A percentile compares a stretch with the other conserved stretches of the same genome.
Evolutionary conservation across 2,888 invertebrate genomes (phyloP).

Genomic region (Sclerodermus sp.): DNA sequence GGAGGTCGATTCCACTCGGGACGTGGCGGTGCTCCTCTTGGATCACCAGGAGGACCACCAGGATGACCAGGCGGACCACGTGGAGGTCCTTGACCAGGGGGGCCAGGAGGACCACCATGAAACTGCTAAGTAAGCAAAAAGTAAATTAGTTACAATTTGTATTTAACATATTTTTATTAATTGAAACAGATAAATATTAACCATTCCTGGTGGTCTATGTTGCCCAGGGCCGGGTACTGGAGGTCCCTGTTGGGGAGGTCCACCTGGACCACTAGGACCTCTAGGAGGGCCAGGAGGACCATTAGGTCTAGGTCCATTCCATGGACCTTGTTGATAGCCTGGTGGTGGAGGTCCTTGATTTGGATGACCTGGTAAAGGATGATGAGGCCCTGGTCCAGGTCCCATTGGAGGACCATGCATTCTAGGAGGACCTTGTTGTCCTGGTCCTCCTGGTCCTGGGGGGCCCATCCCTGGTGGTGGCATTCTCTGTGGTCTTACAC

Average conservation of each 20-base stretch:
- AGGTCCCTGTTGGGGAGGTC: constrained; percentile 65
- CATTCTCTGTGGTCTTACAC: constrained; percentile 51
- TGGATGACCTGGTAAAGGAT: constrained; percentile 61
- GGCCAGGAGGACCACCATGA: constrained; percentile 63
- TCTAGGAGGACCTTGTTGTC: constrained; percentile 56
- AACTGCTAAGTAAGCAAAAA: constrained; percentile 51
- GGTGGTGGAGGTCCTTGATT: constrained; percentile 63
- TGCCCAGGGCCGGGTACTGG: constrained; percentile 61
- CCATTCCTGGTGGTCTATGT: constrained; percentile 63
- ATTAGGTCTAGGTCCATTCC: constrained; percentile 64
- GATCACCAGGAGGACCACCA: constrained; percentile 65
- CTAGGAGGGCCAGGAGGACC: constrained; percentile 63
- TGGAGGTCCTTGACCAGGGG: constrained; percentile 60
- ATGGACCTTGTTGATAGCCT: constrained; percentile 65
- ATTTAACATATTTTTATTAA: neutral
- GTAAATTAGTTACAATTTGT: neutral
- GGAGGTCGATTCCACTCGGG: constrained; percentile 78
- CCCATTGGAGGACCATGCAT: constrained; percentile 61
- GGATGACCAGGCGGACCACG: constrained; percentile 61
- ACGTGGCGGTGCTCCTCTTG: constrained; percentile 62
- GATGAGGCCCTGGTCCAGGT: constrained; percentile 64
- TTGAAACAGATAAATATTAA: constrained; percentile 48
- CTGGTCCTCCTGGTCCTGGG: constrained; percentile 62
- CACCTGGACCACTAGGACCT: constrained; percentile 62
- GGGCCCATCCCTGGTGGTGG: constrained; percentile 59